Percentiles rank a stretch among this genome's conserved stretches.
phyloP scores from a whole-genome alignment of 2,113 vertebrate genomes.

The human region GRCh38 chr3:56329001-56329500 shows the following conservation, averaged over 20 bases:
- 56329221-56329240: not conserved
- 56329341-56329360: not conserved
- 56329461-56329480: not conserved
- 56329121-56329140: constrained; percentile 46
- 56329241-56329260: not conserved
- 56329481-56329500: not conserved
- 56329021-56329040: not conserved
- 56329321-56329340: not conserved
- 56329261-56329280: not conserved
- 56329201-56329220: constrained; percentile 36
- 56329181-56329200: not conserved
- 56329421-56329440: not conserved
- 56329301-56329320: not conserved
- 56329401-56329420: not conserved
- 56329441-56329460: not conserved
- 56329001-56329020: not conserved
- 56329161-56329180: not conserved
- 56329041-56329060: not conserved
- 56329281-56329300: not conserved
- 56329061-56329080: not conserved
- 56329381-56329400: not conserved
- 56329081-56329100: not conserved
- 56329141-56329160: not conserved
- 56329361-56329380: not conserved
- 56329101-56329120: not conserved